A percentile compares a stretch with the other conserved stretches of the same genome.
phyloP scores from a whole-genome alignment of 23 tunicate genomes.

The Ciona savignyi region DNA sequence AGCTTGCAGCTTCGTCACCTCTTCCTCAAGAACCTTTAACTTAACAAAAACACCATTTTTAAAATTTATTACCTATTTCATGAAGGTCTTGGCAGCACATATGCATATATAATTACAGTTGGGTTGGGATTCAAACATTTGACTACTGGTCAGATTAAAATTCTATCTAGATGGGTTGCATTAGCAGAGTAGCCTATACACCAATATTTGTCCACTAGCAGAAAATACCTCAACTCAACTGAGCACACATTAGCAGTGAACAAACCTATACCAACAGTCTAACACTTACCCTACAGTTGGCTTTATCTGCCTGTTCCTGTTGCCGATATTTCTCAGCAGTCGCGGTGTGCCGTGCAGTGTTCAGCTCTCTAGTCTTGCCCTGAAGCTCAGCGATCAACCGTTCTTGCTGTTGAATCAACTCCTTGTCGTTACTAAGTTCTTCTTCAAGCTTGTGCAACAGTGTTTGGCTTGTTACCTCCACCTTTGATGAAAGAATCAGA shows the following conservation, averaged over 20 bases:
- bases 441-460: slow-evolving; percentile 72
- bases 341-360: slow-evolving; percentile 38
- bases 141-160: background rate
- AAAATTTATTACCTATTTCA: no score
- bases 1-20: slow-evolving; percentile 48
- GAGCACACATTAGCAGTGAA: no score
- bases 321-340: slow-evolving; percentile 68
- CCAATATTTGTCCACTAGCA: no score
- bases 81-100: background rate
- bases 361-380: slow-evolving; percentile 53
- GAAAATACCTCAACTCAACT: no score
- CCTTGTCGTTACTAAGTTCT: slow-evolving; percentile 74
- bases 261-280: no score
- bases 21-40: slow-evolving; percentile 65
- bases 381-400: slow-evolving; percentile 63
- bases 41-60: slow-evolving; percentile 10
- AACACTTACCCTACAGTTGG: slow-evolving; percentile 29
- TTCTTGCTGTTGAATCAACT: slow-evolving; percentile 78
- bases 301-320: slow-evolving; percentile 62
- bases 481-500: no score
- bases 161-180: no score
- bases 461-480: slow-evolving; percentile 45
- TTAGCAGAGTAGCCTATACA: no score
- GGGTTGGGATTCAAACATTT: background rate
- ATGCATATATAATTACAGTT: background rate